phyloP scores from a whole-genome alignment of 2,888 invertebrate genomes.

The Orchesellides sinensis region DNA sequence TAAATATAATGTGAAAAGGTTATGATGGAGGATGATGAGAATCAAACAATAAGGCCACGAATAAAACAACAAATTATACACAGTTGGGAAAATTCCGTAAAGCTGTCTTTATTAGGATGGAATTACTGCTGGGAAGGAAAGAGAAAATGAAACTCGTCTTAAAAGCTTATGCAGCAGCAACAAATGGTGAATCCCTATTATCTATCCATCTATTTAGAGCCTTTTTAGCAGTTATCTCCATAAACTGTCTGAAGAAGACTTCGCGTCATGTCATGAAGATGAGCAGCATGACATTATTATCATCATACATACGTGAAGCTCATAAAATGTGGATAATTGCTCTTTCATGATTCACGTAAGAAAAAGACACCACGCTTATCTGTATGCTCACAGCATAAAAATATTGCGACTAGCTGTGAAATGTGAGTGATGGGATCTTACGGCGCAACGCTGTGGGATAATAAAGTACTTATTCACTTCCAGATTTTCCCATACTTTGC shows the following conservation, averaged over 20 bases:
- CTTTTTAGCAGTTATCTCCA: not conserved
- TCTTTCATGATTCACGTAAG: conserved; percentile 34
- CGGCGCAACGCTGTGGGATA: not conserved
- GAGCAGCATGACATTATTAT: not conserved
- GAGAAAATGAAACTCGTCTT: conserved; percentile 37
- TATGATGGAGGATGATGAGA: too few relatives aligned
- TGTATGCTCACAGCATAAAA: too few relatives aligned
- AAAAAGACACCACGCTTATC: too few relatives aligned
- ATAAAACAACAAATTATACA: too few relatives aligned
- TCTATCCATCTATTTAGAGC: not conserved
- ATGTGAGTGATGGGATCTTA: conserved; percentile 21
- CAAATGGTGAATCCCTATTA: too few relatives aligned
- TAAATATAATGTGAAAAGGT: too few relatives aligned
- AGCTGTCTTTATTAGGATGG: conserved; percentile 48
- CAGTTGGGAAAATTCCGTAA: too few relatives aligned
- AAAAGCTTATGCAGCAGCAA: not conserved
- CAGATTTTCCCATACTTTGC: conserved; percentile 4
- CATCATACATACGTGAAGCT: conserved; percentile 20
- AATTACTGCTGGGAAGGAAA: conserved; percentile 32
- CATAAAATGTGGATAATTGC: conserved; percentile 54
- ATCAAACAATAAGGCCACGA: too few relatives aligned
- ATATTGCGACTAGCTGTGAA: not conserved
- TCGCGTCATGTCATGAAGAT: not conserved
- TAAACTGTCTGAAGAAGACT: not conserved
- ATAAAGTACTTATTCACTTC: conserved; percentile 29